Percentiles rank a stretch among this genome's conserved stretches.
phyloP scores from a whole-genome alignment of 1,140 invertebrate genomes.

The Atta cephalotes region DNA sequence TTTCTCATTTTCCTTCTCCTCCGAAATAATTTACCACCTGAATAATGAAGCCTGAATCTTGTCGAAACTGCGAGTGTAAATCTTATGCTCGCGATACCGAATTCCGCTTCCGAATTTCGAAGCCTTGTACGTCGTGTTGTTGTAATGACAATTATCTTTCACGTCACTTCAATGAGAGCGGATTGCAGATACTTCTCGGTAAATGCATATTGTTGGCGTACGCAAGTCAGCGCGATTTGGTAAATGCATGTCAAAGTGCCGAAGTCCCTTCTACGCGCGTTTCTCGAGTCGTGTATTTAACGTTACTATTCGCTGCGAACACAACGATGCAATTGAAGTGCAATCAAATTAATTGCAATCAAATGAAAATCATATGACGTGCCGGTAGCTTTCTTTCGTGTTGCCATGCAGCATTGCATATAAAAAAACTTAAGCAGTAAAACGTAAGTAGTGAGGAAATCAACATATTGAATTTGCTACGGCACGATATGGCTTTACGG shows the following conservation, averaged over 20 bases:
- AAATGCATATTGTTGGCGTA: slow-evolving; percentile 36
- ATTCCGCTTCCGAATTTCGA: neutral
- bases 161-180: slow-evolving; percentile 26
- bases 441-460: no score
- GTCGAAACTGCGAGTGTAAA: slow-evolving; percentile 28
- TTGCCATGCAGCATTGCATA: no score
- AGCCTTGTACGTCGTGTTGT: neutral
- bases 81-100: slow-evolving; percentile 3
- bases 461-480: no score
- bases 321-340: neutral
- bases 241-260: slow-evolving; percentile 32
- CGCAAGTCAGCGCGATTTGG: slow-evolving; percentile 12
- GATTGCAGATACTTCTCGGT: slow-evolving; percentile 17
- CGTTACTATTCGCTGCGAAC: neutral
- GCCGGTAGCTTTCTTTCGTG: neutral
- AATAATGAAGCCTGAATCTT: slow-evolving; percentile 51
- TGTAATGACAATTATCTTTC: slow-evolving; percentile 16
- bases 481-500: no score
- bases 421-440: no score
- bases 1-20: neutral
- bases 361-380: slow-evolving; percentile 14
- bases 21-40: slow-evolving; percentile 30
- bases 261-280: neutral
- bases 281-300: slow-evolving; percentile 35
- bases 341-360: neutral